Evolutionary conservation across 2,113 vertebrate genomes (phyloP), one percentile per base, ranked within the genome.

Genomic region (Lepus timidus): DNA sequence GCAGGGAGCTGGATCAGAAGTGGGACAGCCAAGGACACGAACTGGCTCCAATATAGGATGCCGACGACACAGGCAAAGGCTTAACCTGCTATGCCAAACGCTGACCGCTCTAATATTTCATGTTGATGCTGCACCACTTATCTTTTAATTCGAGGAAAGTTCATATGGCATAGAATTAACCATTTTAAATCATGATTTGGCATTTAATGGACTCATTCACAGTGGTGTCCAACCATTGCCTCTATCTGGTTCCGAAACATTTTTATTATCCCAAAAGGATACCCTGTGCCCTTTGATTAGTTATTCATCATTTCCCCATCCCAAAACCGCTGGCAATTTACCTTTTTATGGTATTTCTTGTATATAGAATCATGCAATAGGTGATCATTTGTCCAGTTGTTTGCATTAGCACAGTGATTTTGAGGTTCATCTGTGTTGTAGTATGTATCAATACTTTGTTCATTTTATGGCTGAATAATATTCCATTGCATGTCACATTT

Each of bases 81-180:
- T 44, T 44, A 44, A 44, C 44, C 44, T 44, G 44, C 44, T 44
- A 44, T 44, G 44, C 44, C 44, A 44, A 44, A 44, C 44, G 44
- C 44, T 1, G 7, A 44, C 44, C 44, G 6, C 44, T 44, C 44
- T 8, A 44, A 2, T 25, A 58, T 39, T 93, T 86, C 70, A n/a
- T 70, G 65, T 16, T 52, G 55, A 19, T 76, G n/a, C 22, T 68
- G n/a, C 8, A 11, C 73, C 36, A 65, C 27, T 90, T 86, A 68
- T 13, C 65, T 94, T 86, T 85, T 62, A 68, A 44, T 81, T 39
- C 49, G 20, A 70, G 6, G 76, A 82, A 90, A 96, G 90, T 49
- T 78, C 44, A 73, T 75, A 16, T 23, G 25, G 13, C 67, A 29
- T 79, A 74, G 85, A 78, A 79, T 44, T 22, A 83, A 71, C 36